Evolutionary conservation across 2,888 invertebrate genomes (phyloP), one percentile per base, ranked within the genome.

Genomic region (Monochamus alternatus): DNA sequence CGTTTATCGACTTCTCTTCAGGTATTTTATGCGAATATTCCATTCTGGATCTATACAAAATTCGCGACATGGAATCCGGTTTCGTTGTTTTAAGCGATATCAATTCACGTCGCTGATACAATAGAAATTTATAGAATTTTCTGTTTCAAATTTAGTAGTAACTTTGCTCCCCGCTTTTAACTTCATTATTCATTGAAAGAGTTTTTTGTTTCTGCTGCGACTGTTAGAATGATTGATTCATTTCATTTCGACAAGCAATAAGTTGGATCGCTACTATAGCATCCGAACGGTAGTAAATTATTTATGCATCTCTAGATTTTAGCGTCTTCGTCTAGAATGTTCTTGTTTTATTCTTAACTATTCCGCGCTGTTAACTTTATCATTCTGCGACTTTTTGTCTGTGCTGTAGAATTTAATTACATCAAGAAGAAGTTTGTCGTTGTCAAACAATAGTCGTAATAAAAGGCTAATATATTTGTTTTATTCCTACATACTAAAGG

Each of bases 121-220:
- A 59, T 43, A 22, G 14, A 38, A 43, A 63, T 63, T 63, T 63
- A 63, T n/a, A 63, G 38, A 63, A 63, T 43, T 63, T 43, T 63
- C 7, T 63, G 38, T 43, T 9, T 7, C 43, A 43, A n/a, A 63
- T n/a, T n/a, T 14, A 63, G 38, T 14, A 63, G 38, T 14, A 63
- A 63, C 62, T 59, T 7, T n/a, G 9, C 43, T n/a, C 43, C 38
- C 38, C 31, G 62, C n/a, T 5, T 62, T 43, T 38, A 7, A n/a
- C 12, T 63, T 63, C 43, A 63, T 63, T 43, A 43, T 43, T 63
- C 62, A 43, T 60, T 9, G n/a, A 32, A n/a, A 60, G 43, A 63
- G 62, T 63, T 43, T 63, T 63, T 63, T 43, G 38, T 38, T 60
- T 32, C 10, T 31, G 32, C 60, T 32, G 38, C 38, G 60, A 31